Base-by-base conservation (phyloP, 2,888 invertebrate genomes). In the Cistogaster globosa region DNA sequence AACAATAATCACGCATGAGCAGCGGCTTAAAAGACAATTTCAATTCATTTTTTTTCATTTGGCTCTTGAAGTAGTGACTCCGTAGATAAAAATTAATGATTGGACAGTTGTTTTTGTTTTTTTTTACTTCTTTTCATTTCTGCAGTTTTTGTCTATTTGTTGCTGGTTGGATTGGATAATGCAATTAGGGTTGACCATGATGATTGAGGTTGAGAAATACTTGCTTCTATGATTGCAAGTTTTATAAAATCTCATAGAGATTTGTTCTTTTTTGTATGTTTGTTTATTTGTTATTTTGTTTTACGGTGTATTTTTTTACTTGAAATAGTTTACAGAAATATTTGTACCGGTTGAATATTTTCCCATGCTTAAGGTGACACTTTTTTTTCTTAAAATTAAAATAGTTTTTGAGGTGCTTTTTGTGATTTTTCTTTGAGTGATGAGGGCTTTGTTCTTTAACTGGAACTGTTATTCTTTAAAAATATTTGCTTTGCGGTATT, bases 151-250 rank as follows among this genome's bases (percentile, higher is more conserved):
- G 12, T n/a, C 32, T 58, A 26, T 68, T 38, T 69, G 71, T 22
- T 79, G 53, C 53, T 77, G 82, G 65, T 71, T 82, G 63, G 20
- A 18, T 74, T 75, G 75, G 74, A 78, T 69, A 82, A 78, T 86
- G 86, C 77, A 86, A 86, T 86, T 86, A 86, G 86, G 83, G 71
- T 78, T 86, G 83, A 83, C 86, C 86, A 77, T 86, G 86, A 83
- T 77, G 83, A 85, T 82, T 85, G 78, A 82, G 85, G 82, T 79
- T 85, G 82, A 82, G 82, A 82, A 85, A 79, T 58, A 69, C 11
- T 51, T 32, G 8, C 18, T 36, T 32, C 38, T 42, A 57, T 53
- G 63, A 38, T 65, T 22, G n/a, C 1, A 18, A 20, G 18, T 38
- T 69, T 48, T 81, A 48, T 71, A 45, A 74, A 63, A 79, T 75